Base-by-base conservation (phyloP, 2,888 invertebrate genomes). In the Elmis aenea region DNA sequence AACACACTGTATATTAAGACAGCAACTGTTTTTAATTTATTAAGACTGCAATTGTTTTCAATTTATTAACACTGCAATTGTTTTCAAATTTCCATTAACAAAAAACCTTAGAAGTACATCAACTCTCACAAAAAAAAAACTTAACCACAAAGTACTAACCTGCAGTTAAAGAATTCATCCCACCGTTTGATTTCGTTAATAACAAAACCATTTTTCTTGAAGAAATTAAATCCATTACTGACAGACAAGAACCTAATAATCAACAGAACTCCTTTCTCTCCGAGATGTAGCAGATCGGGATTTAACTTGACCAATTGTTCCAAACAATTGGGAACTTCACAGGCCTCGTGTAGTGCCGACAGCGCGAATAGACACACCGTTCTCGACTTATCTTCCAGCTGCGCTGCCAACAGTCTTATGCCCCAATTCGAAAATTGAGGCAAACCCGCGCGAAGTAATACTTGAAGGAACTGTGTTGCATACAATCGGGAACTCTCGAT, bases 331-430 rank as follows among this genome's bases (percentile, higher is more conserved):
- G 84, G 81, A 46, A 91, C 82, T 67, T 91, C 90, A 61, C 89
- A 89, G n/a, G 93, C 90, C 71, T 96, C 96, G 58, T 93, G 89
- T 24, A 96, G 71, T 36, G 86, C 83, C 48, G 82, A 78, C 33
- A 93, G 71, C 3, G 95, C 91, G 5, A 85, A 78, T 50, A 86
- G 72, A 5, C 84, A 82, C 14, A 96, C 86, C 21, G 83, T 77
- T 44, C 81, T 81, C 38, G 86, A 87, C 42, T 79, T 74, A 62
- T 97, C 97, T 49, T 83, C 81, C 18, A 96, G 73, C 68, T 93
- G 92, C 33, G 80, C 80, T 11, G 91, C 81, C 29, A 97, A 72
- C 57, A 92, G 70, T 48, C 85, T 83, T 42, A 96, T 75, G 12
- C 91, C 85, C 95, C 96, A 97, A 12, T 79, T 75, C 48, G 81